Conservation (phyloP, 2,113 vertebrate genomes). For the Psilopogon haemacephalus region DNA sequence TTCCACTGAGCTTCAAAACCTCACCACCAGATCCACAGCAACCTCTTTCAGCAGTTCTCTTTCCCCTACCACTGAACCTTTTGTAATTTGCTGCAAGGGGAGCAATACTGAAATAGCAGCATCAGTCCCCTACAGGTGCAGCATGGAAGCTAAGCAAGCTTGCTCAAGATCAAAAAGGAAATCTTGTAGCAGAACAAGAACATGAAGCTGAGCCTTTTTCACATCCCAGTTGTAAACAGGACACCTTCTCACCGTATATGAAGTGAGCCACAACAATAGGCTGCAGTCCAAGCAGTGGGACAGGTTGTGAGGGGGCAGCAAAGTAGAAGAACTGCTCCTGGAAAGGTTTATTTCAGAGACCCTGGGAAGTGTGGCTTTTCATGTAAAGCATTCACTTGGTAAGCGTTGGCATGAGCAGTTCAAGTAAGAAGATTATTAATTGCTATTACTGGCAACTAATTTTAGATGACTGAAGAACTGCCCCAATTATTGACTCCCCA, state of each 20-base stretch:
- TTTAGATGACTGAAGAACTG: not conserved
- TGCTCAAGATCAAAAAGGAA: not conserved
- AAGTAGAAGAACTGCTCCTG: not conserved
- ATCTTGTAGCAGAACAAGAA: not conserved
- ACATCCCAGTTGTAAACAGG: not conserved
- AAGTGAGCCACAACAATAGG: not conserved
- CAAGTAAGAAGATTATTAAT: not conserved
- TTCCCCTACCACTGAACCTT: not conserved
- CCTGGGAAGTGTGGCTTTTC: not conserved
- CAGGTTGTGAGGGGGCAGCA: not conserved
- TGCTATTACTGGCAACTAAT: not conserved
- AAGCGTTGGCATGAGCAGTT: not conserved
- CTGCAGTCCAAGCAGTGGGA: not conserved
- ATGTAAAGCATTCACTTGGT: not conserved
- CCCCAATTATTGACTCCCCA: not conserved
- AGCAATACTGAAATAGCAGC: not conserved
- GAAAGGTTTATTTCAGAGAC: not conserved
- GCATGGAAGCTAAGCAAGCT: not conserved
- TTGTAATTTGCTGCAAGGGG: not conserved
- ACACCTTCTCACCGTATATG: rapidly evolving
- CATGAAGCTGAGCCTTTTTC: not conserved
- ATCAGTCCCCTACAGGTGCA: not conserved
- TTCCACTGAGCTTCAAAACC: not conserved
- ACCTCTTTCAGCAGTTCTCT: not conserved
- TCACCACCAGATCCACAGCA: not conserved